Percentiles rank a stretch among this genome's conserved stretches.
These are phyloP conservation scores for Argyra leucocephala DNA, from an alignment of 2,888 invertebrate genomes.

Conservation along the genomic window DNA sequence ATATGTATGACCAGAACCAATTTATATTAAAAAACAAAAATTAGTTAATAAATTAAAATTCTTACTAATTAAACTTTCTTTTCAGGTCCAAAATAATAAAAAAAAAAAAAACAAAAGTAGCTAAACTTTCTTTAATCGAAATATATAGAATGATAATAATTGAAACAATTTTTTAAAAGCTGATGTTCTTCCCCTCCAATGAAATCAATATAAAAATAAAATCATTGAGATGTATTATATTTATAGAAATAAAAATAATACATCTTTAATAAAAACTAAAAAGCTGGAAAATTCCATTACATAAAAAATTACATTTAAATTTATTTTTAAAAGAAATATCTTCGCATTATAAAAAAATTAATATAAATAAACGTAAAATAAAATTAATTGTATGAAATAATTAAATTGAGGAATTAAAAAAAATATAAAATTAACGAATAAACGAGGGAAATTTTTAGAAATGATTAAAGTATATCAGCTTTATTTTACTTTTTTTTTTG, in stretches of 20 bases:
- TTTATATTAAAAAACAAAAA: too few species aligned
- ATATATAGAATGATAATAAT: background rate
- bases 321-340: background rate
- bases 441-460: background rate
- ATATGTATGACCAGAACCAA: too few species aligned
- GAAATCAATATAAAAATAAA: slow-evolving; percentile 24
- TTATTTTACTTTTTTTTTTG: background rate
- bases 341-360: slow-evolving; percentile 5
- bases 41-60: background rate
- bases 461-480: background rate
- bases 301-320: background rate
- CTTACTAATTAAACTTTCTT: background rate
- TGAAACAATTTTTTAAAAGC: slow-evolving; percentile 29
- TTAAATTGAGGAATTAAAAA: background rate
- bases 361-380: too few species aligned
- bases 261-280: slow-evolving; percentile 6
- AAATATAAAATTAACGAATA: background rate
- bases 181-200: slow-evolving; percentile 35
- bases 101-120: slow-evolving; percentile 23
- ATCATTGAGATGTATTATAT: slow-evolving; percentile 31
- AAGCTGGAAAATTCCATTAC: background rate
- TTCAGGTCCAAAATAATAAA: slow-evolving; percentile 25
- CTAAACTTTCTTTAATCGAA: slow-evolving; percentile 22
- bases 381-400: background rate
- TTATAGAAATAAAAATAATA: slow-evolving; percentile 12